Evolutionary conservation across 2,888 invertebrate species (phyloP).

Genomic region (Octonoba sinensis): DNA sequence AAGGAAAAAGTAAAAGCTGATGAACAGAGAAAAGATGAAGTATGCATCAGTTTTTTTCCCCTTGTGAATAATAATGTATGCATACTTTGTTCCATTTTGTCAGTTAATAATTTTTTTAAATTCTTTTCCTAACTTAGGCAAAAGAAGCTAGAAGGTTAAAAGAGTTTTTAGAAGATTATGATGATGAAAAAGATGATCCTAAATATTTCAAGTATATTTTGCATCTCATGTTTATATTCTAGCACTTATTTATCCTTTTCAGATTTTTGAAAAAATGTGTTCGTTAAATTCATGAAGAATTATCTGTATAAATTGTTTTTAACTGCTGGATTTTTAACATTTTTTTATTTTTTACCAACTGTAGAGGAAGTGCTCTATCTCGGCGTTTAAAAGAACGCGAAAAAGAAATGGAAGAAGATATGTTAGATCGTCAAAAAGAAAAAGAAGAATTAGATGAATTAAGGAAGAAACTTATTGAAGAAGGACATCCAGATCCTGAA

Average conservation of each 20-base stretch:
- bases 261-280: not conserved
- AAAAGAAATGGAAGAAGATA: slow-evolving; percentile 92
- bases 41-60: slow-evolving; percentile 46
- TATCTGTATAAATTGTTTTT: too few species aligned
- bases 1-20: slow-evolving; percentile 88
- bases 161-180: slow-evolving; percentile 99
- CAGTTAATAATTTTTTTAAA: slow-evolving; percentile 4
- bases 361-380: slow-evolving; percentile 87
- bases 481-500: slow-evolving; percentile 74
- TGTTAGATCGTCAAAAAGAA: slow-evolving; percentile 89
- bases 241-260: not conserved
- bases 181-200: slow-evolving; percentile 96
- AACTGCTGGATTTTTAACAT: too few species aligned
- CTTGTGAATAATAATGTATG: too few species aligned
- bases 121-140: slow-evolving; percentile 72
- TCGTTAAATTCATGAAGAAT: too few species aligned
- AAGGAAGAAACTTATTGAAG: slow-evolving; percentile 78
- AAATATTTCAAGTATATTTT: slow-evolving; percentile 84
- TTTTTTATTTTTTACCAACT: too few species aligned
- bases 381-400: slow-evolving; percentile 92
- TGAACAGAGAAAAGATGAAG: slow-evolving; percentile 85
- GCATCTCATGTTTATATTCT: not conserved
- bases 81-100: too few species aligned
- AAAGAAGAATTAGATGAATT: slow-evolving; percentile 89
- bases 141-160: slow-evolving; percentile 93